Conservation (phyloP, 2,797 vertebrate genomes). For the Zalophus californianus region DNA sequence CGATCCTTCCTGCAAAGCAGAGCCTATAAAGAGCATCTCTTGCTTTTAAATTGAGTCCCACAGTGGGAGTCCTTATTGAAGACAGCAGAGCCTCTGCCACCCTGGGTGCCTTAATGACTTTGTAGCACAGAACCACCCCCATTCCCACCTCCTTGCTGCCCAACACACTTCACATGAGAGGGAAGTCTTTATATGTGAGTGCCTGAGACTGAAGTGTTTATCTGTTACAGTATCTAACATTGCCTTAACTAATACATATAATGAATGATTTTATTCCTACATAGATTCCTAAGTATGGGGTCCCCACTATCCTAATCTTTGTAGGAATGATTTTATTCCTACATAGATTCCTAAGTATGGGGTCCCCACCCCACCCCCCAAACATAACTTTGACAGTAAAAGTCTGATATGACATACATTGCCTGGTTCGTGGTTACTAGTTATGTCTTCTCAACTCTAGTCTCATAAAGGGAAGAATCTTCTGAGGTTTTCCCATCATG, state of each 20-base stretch:
- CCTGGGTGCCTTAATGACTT: background rate
- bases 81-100: background rate
- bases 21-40: background rate
- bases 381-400: background rate
- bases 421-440: background rate
- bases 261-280: background rate
- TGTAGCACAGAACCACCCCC: background rate
- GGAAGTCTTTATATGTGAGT: background rate
- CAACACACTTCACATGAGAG: background rate
- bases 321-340: background rate
- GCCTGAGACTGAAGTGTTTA: background rate
- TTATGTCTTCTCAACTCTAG: background rate
- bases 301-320: too few relatives aligned
- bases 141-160: background rate
- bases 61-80: background rate
- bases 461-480: slow-evolving; percentile 24
- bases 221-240: background rate
- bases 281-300: background rate
- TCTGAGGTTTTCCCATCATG: slow-evolving; percentile 2
- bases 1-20: background rate
- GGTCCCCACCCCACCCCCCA: background rate
- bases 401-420: background rate
- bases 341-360: background rate
- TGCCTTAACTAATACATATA: background rate
- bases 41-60: slow-evolving; percentile 4